These are phyloP conservation scores for Cettia cetti DNA, from an alignment of 2,113 vertebrate genomes.

Conservation along the genomic window DNA sequence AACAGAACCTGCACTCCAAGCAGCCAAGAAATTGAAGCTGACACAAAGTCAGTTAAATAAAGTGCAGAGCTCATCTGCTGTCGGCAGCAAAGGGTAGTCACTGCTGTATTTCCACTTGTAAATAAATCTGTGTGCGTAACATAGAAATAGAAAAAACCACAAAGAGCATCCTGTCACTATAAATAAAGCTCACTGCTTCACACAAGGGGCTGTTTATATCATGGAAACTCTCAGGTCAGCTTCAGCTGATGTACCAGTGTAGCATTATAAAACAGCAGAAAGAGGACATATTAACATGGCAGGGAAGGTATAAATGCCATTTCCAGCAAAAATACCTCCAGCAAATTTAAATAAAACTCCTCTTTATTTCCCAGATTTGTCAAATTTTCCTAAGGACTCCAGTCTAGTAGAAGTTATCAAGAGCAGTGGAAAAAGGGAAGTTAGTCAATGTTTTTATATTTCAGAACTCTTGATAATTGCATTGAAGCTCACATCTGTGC, in stretches of 20 bases:
- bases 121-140: slow-evolving; percentile 58
- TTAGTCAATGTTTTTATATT: neutral
- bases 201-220: slow-evolving; percentile 14
- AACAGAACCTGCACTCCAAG: slow-evolving; percentile 32
- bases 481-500: neutral
- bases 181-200: slow-evolving; percentile 69
- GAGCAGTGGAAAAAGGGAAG: neutral
- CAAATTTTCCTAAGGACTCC: neutral
- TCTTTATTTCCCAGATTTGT: neutral
- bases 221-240: slow-evolving; percentile 41
- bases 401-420: neutral
- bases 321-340: neutral
- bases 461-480: neutral
- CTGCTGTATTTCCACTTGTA: slow-evolving; percentile 38
- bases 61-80: slow-evolving; percentile 39
- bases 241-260: neutral
- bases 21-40: slow-evolving; percentile 69
- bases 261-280: neutral
- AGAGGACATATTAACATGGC: neutral
- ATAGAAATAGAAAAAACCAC: slow-evolving; percentile 56
- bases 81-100: neutral
- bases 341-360: neutral
- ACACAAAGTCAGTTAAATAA: slow-evolving; percentile 68
- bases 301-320: neutral
- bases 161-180: slow-evolving; percentile 68